Base-by-base conservation (phyloP, 2,888 invertebrate genomes). In the Octonoba sinensis region DNA sequence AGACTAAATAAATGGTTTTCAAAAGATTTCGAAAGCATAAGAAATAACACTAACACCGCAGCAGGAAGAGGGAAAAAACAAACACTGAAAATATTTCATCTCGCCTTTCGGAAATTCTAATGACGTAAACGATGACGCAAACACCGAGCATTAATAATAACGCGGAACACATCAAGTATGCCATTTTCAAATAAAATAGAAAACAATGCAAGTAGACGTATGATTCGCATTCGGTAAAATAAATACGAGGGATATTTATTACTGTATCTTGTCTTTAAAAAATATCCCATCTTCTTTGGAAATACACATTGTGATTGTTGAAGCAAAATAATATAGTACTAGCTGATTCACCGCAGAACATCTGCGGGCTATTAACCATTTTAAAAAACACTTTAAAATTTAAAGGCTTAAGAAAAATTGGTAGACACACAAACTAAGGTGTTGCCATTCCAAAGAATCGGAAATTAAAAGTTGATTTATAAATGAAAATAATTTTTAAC, bases 81-180 rank as follows among this genome's bases (percentile, higher is more conserved):
- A 75, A 67, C 47, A 49, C 49, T 27, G 24, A 13, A 20, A 22
- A 71, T n/a, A 59, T 27, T 18, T 13, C 56, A 16, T 64, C 27
- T 66, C 54, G 57, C 56, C 47, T 57, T 66, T 79, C 72, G 18
- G 27, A 67, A 79, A 72, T 72, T 67, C 66, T 57, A 60, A 46
- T 79, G 78, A 79, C 78, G 78, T 79, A 51, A 79, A 18, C 11
- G 44, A 46, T 79, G 78, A 79, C 78, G 78, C 66, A 72, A 62
- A 24, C 27, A 36, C 49, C 59, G 18, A 56, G 16, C 74, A 62
- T 76, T 46, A 69, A 76, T 76, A 69, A 69, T 49, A 76, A 44
- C 69, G 51, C 62, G 69, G 62, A 62, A 69, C 69, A 62, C 27
- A 74, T 62, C 54, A 49, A 60, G 60, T 75, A 66, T 57, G 56